Evolutionary conservation across 2,888 invertebrate species (phyloP), one percentile per base, ranked within the genome.

Genomic region (Falcaria lacertinaria): DNA sequence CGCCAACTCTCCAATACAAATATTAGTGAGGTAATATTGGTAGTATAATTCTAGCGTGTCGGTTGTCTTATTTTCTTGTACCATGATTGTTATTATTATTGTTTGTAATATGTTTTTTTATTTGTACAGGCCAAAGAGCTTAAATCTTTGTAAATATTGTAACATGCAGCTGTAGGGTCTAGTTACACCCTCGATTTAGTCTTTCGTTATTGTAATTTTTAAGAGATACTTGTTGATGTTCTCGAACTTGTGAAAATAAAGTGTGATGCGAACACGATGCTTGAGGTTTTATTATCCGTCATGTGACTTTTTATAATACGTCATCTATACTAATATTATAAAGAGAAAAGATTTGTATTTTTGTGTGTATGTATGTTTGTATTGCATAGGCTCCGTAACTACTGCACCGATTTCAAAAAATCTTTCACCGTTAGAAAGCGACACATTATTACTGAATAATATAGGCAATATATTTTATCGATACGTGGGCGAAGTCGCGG

Each of bases 171-270:
- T 78, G 60, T 58, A 57, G 56, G 65, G 62, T 57, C 58, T 67
- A 71, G 83, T 77, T 80, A 83, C 61, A 57, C 56, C 52, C 64
- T 60, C 60, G 62, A 60, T 64, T 69, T 77, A 81, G 76, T 77
- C 60, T 81, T 88, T 83, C 87, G 88, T 88, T 89, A 78, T 78
- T 79, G 84, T 88, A 85, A 82, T 89, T 85, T 75, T 76, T 85
- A 89, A 86, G 86, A 80, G 65, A 88, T 19, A 19, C 87, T 87
- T 89, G 89, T 89, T 89, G 88, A 89, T 89, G 88, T 89, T 89
- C 89, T 86, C 76, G 68, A 82, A 85, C 86, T 87, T 83, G 86
- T 87, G 88, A 80, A 86, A 89, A 87, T 88, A 86, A 84, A 84
- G 76, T 78, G 79, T 72, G 68, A 65, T 72, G 68, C 68, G 69